Evolutionary conservation across 2,797 vertebrate species (phyloP).

Genomic region (Myotis vivesi): DNA sequence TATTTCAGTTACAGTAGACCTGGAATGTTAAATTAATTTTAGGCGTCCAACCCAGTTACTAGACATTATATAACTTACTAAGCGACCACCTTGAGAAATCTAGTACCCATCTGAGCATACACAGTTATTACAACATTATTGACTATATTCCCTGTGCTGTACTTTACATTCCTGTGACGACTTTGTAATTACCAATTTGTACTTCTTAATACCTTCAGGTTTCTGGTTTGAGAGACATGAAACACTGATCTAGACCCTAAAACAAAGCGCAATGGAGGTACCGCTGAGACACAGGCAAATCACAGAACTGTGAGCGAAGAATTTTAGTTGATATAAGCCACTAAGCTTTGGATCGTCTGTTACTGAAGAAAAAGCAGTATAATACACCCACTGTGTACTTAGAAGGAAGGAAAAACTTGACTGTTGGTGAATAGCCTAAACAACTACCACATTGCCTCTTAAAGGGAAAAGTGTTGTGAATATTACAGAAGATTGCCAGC

Average conservation of each 20-base stretch:
- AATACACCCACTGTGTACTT: background rate
- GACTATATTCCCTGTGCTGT: background rate
- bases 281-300: background rate
- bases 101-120: background rate
- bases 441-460: background rate
- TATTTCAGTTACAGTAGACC: background rate
- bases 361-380: background rate
- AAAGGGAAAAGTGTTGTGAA: background rate
- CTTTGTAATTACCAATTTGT: background rate
- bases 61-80: background rate
- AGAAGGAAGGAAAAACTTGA: background rate
- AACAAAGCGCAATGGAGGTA: background rate
- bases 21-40: background rate
- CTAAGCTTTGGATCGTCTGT: conserved; percentile 6
- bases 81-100: background rate
- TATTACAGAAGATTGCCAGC: background rate
- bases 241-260: background rate
- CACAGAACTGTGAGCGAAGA: background rate
- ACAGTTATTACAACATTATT: background rate
- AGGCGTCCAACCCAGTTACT: background rate
- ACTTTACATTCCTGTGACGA: background rate
- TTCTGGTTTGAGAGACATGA: background rate
- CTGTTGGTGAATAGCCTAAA: background rate
- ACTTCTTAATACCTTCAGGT: background rate
- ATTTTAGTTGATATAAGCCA: background rate